Percentiles rank a stretch among this genome's conserved stretches.
phyloP scores from a whole-genome alignment of 2,113 vertebrate genomes.

The Corydoras maculifer region DNA sequence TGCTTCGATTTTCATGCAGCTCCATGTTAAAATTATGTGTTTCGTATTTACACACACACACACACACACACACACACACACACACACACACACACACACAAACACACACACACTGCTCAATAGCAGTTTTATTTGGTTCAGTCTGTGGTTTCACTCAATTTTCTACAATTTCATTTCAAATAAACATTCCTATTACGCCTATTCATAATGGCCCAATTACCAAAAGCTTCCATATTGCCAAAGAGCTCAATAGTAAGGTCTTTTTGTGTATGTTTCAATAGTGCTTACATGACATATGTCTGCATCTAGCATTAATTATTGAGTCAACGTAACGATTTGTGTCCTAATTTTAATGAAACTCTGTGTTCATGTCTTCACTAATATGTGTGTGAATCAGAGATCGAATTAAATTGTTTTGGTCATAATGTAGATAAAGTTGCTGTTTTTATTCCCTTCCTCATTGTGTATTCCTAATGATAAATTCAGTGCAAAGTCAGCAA shows the following conservation, averaged over 20 bases:
- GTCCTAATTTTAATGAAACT: conserved; percentile 29
- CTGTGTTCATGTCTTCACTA: background rate
- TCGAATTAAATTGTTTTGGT: background rate
- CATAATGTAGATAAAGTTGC: background rate
- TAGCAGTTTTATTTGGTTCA: conserved; percentile 28
- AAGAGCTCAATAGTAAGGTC: conserved; percentile 20
- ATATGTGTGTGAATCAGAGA: conserved; percentile 10
- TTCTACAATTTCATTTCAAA: conserved; percentile 37
- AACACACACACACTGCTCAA: conserved; percentile 22
- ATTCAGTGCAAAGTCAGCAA: background rate
- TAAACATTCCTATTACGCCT: conserved; percentile 41
- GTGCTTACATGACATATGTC: conserved; percentile 7
- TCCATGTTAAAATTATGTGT: no score
- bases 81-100: background rate
- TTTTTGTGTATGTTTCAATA: conserved; percentile 28
- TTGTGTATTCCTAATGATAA: background rate
- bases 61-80: background rate
- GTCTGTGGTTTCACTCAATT: conserved; percentile 55
- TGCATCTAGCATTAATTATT: conserved; percentile 25
- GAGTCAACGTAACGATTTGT: conserved; percentile 24
- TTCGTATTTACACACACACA: background rate
- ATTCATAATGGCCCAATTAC: conserved; percentile 40
- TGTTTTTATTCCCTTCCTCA: background rate
- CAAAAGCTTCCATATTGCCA: conserved; percentile 11
- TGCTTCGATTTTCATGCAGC: no score